Base-by-base conservation (phyloP, 2,797 vertebrate genomes). In the Chelonia mydas region DNA sequence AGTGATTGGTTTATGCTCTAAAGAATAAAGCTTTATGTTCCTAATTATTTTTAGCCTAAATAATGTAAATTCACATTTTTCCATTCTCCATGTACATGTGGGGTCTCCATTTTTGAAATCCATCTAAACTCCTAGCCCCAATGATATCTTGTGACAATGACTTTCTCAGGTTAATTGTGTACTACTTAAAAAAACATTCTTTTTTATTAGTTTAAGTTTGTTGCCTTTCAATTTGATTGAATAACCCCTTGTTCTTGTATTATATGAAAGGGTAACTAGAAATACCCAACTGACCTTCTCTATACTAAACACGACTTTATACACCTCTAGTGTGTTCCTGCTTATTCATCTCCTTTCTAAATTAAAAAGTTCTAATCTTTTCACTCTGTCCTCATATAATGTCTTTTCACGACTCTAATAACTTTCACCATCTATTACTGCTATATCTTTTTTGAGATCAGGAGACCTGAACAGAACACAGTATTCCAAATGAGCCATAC, bases 371-470 rank as follows among this genome's bases (percentile, higher is more conserved):
- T 41, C 68, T 72, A 72, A 89, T 80, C 76, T 94, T 51, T 53
- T 81, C 74, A 80, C 86, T 19, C 65, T 86, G 8, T 47, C 83
- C 59, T 95, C 84, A 82, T 47, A 81, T 12, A 5, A 80, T 57
- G 3, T 37, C 81, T 90, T 79, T 89, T 94, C 45, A n/a, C 12
- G 27, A 55, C 65, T 88, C 57, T 79, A 87, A 49, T 49, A 93
- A 88, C 83, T 86, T 90, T 81, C 78, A 88, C 7, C 21, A 89
- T 61, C n/a, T 87, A 81, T 78, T 96, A 93, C 61, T 92, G 74
- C 53, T 33, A 54, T 37, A 37, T 86, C 54, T 78, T 93, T 86
- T 49, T 89, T 87, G 74, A 49, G 45, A 77, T 31, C 6, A 7
- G 7, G 74, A 47, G 74, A 77, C 45, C 45, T 84, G 77, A 15